Evolutionary conservation across 2,888 invertebrate genomes (phyloP).

Genomic region (Parnassius glacialis): DNA sequence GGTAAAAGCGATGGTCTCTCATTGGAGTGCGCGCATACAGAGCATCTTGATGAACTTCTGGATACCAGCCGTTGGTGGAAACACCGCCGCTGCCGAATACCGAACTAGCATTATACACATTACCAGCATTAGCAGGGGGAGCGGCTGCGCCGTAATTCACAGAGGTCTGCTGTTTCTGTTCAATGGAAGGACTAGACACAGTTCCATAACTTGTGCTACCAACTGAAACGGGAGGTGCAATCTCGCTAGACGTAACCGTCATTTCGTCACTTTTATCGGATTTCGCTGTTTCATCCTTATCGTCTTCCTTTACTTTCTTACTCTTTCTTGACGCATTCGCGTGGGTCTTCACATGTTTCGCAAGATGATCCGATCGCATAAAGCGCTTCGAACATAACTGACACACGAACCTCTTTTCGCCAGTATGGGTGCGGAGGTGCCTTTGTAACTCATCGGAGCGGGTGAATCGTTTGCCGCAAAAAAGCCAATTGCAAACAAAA

Average conservation of each 20-base stretch:
- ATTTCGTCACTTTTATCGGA: constrained; percentile 44
- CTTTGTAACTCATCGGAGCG: constrained; percentile 95
- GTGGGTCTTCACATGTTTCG: constrained; percentile 95
- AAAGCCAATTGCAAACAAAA: constrained; percentile 93
- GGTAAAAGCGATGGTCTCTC: constrained; percentile 63
- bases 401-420: constrained; percentile 93
- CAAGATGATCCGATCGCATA: constrained; percentile 96
- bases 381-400: constrained; percentile 93
- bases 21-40: constrained; percentile 55
- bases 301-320: constrained; percentile 63
- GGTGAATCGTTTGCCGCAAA: constrained; percentile 95
- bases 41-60: constrained; percentile 61
- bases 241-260: constrained; percentile 26
- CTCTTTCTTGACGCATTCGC: constrained; percentile 82
- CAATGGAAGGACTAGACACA: constrained; percentile 18
- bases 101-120: constrained; percentile 49
- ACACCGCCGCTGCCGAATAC: constrained; percentile 53
- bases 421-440: constrained; percentile 93
- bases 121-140: constrained; percentile 39
- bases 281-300: constrained; percentile 62
- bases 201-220: constrained; percentile 35
- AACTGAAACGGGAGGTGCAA: constrained; percentile 17
- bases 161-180: constrained; percentile 12
- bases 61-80: constrained; percentile 56
- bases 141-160: constrained; percentile 12